A percentile compares a stretch with the other conserved stretches of the same genome.
phyloP scores from a whole-genome alignment of 2,113 vertebrate species.

The Phaetusa simplex region DNA sequence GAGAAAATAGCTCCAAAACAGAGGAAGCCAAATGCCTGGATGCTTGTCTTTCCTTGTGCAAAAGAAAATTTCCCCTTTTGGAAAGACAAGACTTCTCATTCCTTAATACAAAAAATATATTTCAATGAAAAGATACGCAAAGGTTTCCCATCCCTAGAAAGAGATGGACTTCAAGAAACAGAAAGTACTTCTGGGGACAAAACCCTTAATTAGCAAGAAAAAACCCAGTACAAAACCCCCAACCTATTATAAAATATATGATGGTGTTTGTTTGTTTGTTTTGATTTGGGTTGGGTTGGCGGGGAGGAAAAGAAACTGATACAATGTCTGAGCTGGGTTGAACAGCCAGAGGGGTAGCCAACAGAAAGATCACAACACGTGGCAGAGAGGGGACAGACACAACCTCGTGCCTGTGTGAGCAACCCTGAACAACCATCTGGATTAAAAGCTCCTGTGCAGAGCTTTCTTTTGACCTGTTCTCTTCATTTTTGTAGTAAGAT shows the following conservation, averaged over 20 bases:
- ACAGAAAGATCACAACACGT: background rate
- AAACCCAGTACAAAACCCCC: accelerated
- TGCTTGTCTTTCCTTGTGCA: background rate
- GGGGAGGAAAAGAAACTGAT: background rate
- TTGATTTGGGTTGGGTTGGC: background rate
- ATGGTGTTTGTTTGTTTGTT: accelerated
- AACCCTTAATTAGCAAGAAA: background rate
- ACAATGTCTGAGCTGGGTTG: background rate
- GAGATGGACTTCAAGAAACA: background rate
- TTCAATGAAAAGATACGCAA: background rate
- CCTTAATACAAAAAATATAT: background rate
- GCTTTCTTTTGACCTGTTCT: background rate
- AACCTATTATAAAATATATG: background rate
- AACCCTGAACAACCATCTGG: background rate
- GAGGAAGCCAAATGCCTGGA: background rate
- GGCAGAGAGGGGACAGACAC: background rate
- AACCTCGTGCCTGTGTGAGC: background rate
- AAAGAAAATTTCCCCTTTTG: background rate
- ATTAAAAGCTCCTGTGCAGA: background rate
- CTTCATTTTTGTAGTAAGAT: background rate
- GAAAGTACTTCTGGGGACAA: background rate
- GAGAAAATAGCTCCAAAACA: background rate
- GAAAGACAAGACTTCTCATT: background rate
- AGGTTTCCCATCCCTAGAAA: background rate
- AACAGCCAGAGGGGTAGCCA: background rate